These are phyloP conservation scores for Callipepla squamata DNA, from an alignment of 2,113 vertebrate genomes.

Conservation along the genomic window DNA sequence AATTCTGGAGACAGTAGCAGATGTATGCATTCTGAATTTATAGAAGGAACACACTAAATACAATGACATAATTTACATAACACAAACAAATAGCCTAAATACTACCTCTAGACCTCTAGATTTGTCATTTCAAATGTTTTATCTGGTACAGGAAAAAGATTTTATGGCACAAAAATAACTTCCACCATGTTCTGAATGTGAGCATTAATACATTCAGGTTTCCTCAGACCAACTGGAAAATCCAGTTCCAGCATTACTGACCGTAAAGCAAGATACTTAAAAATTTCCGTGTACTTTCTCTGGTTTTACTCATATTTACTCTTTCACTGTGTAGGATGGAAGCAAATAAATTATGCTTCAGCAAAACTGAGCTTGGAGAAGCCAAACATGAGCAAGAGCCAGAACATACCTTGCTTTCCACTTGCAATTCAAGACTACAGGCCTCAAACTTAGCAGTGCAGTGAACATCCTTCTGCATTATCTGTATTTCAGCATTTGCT, in stretches of 20 bases:
- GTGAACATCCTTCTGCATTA: conserved; percentile 8
- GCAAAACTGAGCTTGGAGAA: background rate
- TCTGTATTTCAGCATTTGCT: background rate
- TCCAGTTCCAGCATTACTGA: background rate
- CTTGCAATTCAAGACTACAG: conserved; percentile 10
- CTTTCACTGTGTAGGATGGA: background rate
- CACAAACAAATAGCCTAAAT: background rate
- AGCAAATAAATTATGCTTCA: background rate
- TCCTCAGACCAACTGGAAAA: background rate
- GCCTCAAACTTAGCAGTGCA: background rate
- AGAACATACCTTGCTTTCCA: background rate
- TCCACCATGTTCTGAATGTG: background rate
- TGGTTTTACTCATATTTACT: background rate
- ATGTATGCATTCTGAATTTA: background rate
- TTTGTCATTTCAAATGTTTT: background rate
- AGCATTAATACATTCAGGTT: background rate
- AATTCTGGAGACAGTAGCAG: background rate
- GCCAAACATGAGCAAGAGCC: background rate
- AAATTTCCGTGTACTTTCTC: background rate
- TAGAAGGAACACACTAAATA: background rate
- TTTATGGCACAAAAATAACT: background rate
- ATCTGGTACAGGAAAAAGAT: background rate
- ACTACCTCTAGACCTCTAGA: background rate
- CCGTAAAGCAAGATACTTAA: background rate
- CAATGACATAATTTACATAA: background rate